These are phyloP conservation scores for Clarias fuscus DNA, from an alignment of 2,797 vertebrate species.

Conservation along the genomic window DNA sequence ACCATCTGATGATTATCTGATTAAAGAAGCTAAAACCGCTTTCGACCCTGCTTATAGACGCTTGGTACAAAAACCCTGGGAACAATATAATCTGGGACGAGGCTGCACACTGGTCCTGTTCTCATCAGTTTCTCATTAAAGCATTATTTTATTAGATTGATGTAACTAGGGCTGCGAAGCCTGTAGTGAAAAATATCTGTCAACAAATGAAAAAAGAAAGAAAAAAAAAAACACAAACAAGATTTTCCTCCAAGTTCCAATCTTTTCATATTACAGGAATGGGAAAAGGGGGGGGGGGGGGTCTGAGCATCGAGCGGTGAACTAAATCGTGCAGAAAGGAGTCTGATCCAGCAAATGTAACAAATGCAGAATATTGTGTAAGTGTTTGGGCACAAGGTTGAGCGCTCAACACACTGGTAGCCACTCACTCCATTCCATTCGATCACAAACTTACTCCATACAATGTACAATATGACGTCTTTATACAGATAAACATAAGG, in stretches of 20 bases:
- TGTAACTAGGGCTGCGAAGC: constrained; percentile 33
- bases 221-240: background rate
- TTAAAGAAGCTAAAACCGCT: background rate
- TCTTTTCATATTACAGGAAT: constrained; percentile 12
- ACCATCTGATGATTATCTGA: background rate
- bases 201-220: background rate
- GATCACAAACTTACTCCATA: background rate
- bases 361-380: background rate
- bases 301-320: background rate
- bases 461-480: constrained; percentile 22
- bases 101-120: constrained; percentile 21
- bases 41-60: constrained; percentile 1
- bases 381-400: background rate
- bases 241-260: constrained; percentile 12
- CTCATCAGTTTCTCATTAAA: constrained; percentile 44
- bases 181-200: constrained; percentile 6
- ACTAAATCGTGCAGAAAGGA: background rate
- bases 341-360: background rate
- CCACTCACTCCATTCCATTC: background rate
- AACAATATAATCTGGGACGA: constrained; percentile 44
- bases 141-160: constrained; percentile 55
- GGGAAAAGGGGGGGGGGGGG: background rate
- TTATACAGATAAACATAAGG: background rate
- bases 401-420: background rate
- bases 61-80: background rate